Conservation (phyloP, 1,140 invertebrate species). For the Cotesia typhae region DNA sequence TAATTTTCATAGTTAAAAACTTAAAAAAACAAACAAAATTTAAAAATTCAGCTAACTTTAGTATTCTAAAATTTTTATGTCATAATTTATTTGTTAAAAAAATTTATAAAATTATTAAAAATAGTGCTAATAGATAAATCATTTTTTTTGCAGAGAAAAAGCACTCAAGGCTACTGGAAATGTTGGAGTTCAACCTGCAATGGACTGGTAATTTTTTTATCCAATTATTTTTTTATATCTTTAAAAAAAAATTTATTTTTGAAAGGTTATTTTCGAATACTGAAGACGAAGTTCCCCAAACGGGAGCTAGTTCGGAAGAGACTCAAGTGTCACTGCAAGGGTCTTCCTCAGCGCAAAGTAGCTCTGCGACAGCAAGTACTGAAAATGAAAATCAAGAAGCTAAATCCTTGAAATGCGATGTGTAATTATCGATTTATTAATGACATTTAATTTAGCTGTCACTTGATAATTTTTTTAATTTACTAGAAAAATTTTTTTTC, state of each 20-base stretch:
- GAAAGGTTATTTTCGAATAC: slow-evolving; percentile 75
- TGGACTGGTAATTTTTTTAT: slow-evolving; percentile 40
- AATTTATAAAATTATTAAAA: too few species aligned
- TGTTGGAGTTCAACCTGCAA: slow-evolving; percentile 11
- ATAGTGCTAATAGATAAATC: too few species aligned
- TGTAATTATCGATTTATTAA: slow-evolving; percentile 64
- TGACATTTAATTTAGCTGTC: too few species aligned
- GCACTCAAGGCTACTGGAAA: slow-evolving; percentile 1
- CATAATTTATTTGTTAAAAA: too few species aligned
- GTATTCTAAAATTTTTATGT: too few species aligned
- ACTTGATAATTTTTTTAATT: too few species aligned
- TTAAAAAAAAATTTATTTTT: slow-evolving; percentile 23
- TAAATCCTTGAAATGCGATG: slow-evolving; percentile 91
- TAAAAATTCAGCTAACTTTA: too few species aligned
- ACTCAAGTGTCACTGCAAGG: slow-evolving; percentile 52
- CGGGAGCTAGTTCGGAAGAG: slow-evolving; percentile 37
- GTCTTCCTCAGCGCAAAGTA: slow-evolving; percentile 40
- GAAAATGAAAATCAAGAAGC: slow-evolving; percentile 64
- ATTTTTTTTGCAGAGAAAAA: not conserved
- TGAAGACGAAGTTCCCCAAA: slow-evolving; percentile 68
- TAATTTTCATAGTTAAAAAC: too few species aligned
- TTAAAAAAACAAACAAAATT: too few species aligned
- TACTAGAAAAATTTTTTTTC: too few species aligned
- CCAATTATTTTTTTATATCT: slow-evolving; percentile 42
- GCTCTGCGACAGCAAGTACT: slow-evolving; percentile 49